Conservation (phyloP, 2,113 vertebrate species). For the Desmodus rotundus region DNA sequence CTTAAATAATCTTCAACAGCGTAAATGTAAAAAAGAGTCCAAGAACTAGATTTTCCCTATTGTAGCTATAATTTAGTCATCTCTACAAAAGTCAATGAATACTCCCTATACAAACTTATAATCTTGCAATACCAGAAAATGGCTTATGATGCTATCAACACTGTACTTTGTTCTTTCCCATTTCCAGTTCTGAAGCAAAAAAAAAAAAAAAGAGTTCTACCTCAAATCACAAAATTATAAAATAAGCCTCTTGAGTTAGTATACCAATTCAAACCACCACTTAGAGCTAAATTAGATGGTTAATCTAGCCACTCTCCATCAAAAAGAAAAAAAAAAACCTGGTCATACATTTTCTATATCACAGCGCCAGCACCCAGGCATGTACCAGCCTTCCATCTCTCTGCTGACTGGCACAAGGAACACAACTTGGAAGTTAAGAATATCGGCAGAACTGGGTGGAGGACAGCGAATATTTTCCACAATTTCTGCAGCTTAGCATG, state of each 20-base stretch:
- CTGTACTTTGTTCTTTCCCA: constrained; percentile 21
- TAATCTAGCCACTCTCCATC: constrained; percentile 7
- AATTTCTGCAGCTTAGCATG: constrained; percentile 46
- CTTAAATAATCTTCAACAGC: neutral
- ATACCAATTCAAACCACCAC: constrained; percentile 10
- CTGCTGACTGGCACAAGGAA: constrained; percentile 54
- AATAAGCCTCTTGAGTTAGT: neutral
- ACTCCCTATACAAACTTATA: neutral
- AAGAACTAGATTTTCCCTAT: neutral
- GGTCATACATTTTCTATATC: constrained; percentile 45
- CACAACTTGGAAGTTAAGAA: constrained; percentile 62
- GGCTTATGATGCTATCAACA: constrained; percentile 26
- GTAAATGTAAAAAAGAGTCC: neutral
- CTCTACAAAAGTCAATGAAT: constrained; percentile 30
- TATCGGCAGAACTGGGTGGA: neutral
- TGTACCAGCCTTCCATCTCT: constrained; percentile 51
- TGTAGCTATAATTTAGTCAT: constrained; percentile 24
- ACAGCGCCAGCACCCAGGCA: constrained; percentile 45
- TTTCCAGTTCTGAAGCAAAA: neutral
- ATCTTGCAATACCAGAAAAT: constrained; percentile 45
- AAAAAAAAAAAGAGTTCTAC: neutral
- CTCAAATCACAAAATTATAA: constrained; percentile 45
- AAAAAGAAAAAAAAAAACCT: neutral
- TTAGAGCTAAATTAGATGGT: constrained; percentile 24
- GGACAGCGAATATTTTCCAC: constrained; percentile 50